phyloP scores from a whole-genome alignment of 2,113 vertebrate genomes.

The Apteryx owenii region DNA sequence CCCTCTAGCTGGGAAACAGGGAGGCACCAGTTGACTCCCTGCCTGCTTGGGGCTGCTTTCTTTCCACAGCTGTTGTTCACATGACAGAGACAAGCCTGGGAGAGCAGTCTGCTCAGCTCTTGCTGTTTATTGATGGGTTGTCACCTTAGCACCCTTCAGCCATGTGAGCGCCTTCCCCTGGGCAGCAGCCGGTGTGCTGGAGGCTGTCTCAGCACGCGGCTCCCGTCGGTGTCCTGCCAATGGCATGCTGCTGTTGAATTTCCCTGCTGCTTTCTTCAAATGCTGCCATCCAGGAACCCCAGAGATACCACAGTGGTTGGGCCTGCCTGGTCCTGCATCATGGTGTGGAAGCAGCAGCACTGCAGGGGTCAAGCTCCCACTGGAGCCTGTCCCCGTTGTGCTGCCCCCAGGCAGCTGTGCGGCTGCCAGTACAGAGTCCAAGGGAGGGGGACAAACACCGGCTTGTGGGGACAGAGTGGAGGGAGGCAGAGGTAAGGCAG shows the following conservation, averaged over 20 bases:
- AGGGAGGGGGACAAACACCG: too few relatives aligned
- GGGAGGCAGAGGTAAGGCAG: neutral
- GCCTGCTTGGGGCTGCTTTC: fast-evolving
- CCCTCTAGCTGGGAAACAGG: too few relatives aligned
- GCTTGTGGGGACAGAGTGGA: neutral
- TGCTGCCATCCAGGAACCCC: too few relatives aligned
- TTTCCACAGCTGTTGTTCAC: fast-evolving
- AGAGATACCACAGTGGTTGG: too few relatives aligned
- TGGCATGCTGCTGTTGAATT: fast-evolving
- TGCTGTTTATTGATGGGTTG: neutral
- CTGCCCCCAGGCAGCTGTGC: neutral
- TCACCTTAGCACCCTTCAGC: fast-evolving
- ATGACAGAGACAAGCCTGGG: neutral
- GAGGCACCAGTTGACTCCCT: fast-evolving
- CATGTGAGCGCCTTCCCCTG: fast-evolving
- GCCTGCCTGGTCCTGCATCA: fast-evolving
- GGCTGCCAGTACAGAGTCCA: neutral
- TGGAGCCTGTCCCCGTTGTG: fast-evolving
- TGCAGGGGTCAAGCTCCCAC: neutral
- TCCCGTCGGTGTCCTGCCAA: fast-evolving
- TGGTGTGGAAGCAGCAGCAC: fast-evolving
- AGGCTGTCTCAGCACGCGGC: neutral
- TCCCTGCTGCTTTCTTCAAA: neutral
- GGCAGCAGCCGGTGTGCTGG: fast-evolving
- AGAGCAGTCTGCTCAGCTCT: neutral